A percentile compares a stretch with the other conserved stretches of the same genome.
phyloP scores from a whole-genome alignment of 1,140 invertebrate genomes.

The Leucophenga varia region DNA sequence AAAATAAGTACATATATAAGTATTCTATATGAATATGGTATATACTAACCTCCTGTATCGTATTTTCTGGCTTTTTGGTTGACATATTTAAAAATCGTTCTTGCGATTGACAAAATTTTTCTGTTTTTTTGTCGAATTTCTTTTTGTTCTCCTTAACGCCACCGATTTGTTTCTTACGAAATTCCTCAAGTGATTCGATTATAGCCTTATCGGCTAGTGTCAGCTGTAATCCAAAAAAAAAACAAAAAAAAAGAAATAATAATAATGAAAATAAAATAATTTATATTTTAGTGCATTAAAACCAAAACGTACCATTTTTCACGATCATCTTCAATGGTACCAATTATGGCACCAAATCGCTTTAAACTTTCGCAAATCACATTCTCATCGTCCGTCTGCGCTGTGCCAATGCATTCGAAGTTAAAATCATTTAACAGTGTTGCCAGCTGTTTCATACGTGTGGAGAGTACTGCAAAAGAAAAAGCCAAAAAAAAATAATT shows the following conservation, averaged over 20 bases:
- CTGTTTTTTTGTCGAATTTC: constrained; percentile 96
- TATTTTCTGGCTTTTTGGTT: constrained; percentile 87
- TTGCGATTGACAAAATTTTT: constrained; percentile 94
- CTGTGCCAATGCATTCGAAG: constrained; percentile 93
- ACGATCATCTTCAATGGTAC: constrained; percentile 90
- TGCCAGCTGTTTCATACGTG: constrained; percentile 87
- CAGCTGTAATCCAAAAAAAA: constrained; percentile 66
- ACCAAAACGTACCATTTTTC: constrained; percentile 93
- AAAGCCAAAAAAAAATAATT: constrained; percentile 4
- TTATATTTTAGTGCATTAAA: neutral
- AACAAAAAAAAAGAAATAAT: too few relatives aligned
- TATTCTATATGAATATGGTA: too few relatives aligned
- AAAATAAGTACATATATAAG: too few relatives aligned
- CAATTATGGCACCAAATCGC: constrained; percentile 88
- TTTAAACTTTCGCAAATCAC: constrained; percentile 88
- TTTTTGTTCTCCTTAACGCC: constrained; percentile 95
- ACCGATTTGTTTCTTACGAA: constrained; percentile 93
- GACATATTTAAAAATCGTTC: constrained; percentile 93
- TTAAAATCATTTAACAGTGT: constrained; percentile 88
- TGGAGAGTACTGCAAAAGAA: constrained; percentile 73
- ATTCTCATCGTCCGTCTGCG: constrained; percentile 95
- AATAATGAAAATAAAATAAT: too few relatives aligned
- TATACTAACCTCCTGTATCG: constrained; percentile 86
- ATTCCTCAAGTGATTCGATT: constrained; percentile 86
- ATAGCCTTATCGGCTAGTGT: constrained; percentile 88